These are phyloP conservation scores for Podarcis lilfordi DNA, from an alignment of 2,797 vertebrate genomes.

Conservation along the genomic window DNA sequence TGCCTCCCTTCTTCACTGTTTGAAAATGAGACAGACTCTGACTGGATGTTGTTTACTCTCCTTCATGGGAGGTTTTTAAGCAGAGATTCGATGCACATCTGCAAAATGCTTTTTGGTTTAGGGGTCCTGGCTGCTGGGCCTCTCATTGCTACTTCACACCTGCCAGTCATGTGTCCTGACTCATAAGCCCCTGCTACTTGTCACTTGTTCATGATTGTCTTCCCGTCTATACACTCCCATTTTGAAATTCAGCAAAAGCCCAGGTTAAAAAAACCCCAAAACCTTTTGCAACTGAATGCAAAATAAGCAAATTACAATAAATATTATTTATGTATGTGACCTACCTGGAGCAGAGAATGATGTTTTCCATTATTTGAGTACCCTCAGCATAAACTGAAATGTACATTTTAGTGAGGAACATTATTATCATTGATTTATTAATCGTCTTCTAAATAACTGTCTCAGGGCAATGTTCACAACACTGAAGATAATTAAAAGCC, in stretches of 20 bases:
- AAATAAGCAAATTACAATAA: not conserved
- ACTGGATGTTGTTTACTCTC: too few species aligned
- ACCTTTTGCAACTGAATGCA: not conserved
- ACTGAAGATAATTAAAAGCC: too few species aligned
- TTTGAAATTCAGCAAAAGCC: not conserved
- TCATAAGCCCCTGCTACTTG: not conserved
- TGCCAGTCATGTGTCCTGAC: not conserved
- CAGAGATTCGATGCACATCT: too few species aligned
- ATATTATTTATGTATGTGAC: not conserved
- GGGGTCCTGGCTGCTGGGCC: not conserved
- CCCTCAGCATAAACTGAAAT: not conserved
- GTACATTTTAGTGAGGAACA: not conserved
- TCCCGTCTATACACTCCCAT: too few species aligned
- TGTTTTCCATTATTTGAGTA: not conserved
- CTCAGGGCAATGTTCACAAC: too few species aligned
- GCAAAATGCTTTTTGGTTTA: not conserved
- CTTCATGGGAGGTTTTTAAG: too few species aligned
- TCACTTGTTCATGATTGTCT: not conserved
- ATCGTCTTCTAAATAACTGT: not conserved
- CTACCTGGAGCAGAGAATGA: not conserved
- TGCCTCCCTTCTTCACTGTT: too few species aligned
- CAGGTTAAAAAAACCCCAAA: not conserved
- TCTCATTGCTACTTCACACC: not conserved
- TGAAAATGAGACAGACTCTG: too few species aligned
- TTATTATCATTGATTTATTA: not conserved